A percentile compares a stretch with the other conserved stretches of the same genome.
Conservation (phyloP, 2,113 vertebrate genomes). For the Hydrolagus affinis region DNA sequence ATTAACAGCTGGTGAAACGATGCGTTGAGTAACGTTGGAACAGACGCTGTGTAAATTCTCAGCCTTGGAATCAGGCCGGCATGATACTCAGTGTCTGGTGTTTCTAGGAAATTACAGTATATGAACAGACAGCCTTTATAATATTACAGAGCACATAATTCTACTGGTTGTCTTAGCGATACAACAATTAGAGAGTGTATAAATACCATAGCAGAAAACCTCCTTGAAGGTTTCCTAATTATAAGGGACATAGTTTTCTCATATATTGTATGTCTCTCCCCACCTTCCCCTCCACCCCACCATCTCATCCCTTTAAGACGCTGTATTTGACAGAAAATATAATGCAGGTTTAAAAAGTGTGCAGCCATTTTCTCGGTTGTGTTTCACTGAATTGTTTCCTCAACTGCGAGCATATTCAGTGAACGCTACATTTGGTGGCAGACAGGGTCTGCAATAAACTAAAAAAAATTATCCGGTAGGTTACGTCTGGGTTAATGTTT, state of each 20-base stretch:
- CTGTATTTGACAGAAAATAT: conserved; percentile 17
- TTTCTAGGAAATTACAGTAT: not conserved
- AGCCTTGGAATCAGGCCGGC: not conserved
- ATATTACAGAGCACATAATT: conserved; percentile 14
- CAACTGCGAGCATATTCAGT: too few species aligned
- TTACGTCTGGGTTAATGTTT: too few species aligned
- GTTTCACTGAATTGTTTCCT: not conserved
- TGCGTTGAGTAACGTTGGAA: not conserved
- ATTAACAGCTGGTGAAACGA: not conserved
- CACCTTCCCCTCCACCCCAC: not conserved
- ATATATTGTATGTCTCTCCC: not conserved
- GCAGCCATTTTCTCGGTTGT: not conserved
- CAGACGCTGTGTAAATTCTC: not conserved
- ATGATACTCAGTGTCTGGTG: not conserved
- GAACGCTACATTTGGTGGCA: too few species aligned
- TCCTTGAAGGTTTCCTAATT: not conserved
- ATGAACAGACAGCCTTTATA: not conserved
- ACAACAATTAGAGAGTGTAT: conserved; percentile 11
- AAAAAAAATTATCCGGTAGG: too few species aligned
- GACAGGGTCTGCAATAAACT: too few species aligned
- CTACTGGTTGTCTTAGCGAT: conserved; percentile 23
- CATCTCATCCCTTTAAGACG: not conserved
- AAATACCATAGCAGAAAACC: not conserved
- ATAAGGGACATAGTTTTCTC: not conserved
- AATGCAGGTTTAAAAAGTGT: not conserved